Base-by-base conservation (phyloP, 2,797 vertebrate species). In the Myotis myotis region DNA sequence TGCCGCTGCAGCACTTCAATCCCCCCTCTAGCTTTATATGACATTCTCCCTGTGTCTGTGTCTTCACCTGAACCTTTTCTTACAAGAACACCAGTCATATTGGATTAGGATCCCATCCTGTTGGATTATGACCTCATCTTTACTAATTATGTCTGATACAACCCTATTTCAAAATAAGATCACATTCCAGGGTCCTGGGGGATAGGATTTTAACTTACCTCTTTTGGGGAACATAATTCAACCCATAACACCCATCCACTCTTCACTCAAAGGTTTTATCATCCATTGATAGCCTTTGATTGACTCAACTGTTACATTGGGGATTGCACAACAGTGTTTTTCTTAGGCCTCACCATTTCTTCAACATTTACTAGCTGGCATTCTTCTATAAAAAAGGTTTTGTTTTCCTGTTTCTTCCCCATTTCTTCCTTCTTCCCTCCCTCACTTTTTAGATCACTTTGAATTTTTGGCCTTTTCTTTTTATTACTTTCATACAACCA, bases 401-500 rank as follows among this genome's bases (percentile, higher is more conserved):
- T 84, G 3, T 92, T 96, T 91, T 84, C 57, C 38, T 53, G 0
- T 81, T 92, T 87, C 8, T 44, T 22, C 13, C 17, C 23, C 36
- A 15, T 72, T 62, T 86, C 44, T 76, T 88, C 49, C 75, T 75
- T 81, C 22, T 38, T 55, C 6, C 28, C 38, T 49, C 3, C 17
- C 19, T 20, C 8, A 49, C 15, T 72, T 64, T 72, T 74, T 66
- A 83, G 96, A 66, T 87, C 11, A 93, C 82, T 51, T 86, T 75
- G 36, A 88, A 28, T 81, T 4, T 62, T 38, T 60, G 22, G 17
- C 57, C 93, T 89, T 96, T 92, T 66, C 64, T 92, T 82, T 89
- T 82, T 44, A 44, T 81, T 28, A 62, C 28, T 81, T 62, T 81
- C 57, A 81, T 62, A 81, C 10, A 81, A 44, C 28, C 28, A 81